These are phyloP conservation scores for Zeuzera pyrina DNA, from an alignment of 2,888 invertebrate genomes.

Conservation along the genomic window DNA sequence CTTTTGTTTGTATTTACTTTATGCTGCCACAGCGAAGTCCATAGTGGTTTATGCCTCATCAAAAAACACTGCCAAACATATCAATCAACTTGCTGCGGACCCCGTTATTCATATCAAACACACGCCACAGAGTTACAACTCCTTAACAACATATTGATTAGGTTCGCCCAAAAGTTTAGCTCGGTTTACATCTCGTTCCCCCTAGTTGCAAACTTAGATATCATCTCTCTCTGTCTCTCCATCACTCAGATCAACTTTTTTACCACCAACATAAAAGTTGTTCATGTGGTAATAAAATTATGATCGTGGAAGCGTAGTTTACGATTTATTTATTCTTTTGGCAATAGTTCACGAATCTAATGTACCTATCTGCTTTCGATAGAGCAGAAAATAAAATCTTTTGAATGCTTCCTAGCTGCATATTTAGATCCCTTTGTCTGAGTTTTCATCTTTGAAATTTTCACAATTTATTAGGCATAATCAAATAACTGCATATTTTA, in stretches of 20 bases:
- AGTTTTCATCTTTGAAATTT: too few species aligned
- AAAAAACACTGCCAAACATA: too few species aligned
- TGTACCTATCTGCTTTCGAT: too few species aligned
- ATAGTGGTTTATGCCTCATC: too few species aligned
- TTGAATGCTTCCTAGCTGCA: too few species aligned
- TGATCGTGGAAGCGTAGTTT: slow-evolving; percentile 44
- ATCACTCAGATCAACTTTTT: slow-evolving; percentile 28
- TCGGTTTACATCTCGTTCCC: slow-evolving; percentile 7
- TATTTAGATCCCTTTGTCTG: too few species aligned
- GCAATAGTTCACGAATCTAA: slow-evolving; percentile 33
- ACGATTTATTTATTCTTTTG: slow-evolving; percentile 55
- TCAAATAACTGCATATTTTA: too few species aligned
- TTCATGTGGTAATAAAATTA: slow-evolving; percentile 55
- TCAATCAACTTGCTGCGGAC: slow-evolving; percentile 1
- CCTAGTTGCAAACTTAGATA: slow-evolving; percentile 1
- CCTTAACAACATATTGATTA: slow-evolving; percentile 26
- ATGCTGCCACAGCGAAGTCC: too few species aligned
- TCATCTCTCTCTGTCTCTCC: slow-evolving; percentile 16
- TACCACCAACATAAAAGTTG: slow-evolving; percentile 28
- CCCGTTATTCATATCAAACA: slow-evolving; percentile 10
- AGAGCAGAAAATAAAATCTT: too few species aligned
- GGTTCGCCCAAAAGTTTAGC: slow-evolving; percentile 12
- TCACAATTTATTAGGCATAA: too few species aligned
- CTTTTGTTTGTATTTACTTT: too few species aligned
- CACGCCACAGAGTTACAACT: slow-evolving; percentile 8